Base-by-base conservation (phyloP, 2,888 invertebrate genomes). In the Pachymerium ferrugineum region DNA sequence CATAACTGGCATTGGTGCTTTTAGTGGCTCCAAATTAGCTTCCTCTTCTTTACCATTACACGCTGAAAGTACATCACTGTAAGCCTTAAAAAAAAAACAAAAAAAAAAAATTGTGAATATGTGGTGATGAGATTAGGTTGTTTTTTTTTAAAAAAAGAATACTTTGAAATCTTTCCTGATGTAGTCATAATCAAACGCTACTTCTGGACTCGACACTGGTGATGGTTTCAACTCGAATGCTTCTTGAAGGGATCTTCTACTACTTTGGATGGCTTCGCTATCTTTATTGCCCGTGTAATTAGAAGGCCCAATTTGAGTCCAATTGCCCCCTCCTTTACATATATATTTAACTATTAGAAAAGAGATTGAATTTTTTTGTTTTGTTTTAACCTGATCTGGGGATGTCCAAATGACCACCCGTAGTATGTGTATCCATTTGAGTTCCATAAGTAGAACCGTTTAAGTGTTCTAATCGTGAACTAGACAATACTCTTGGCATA, bases 381-480 rank as follows among this genome's bases (percentile, higher is more conserved):
- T 28, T 29, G 54, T 0, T 42, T 19, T 74, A 75, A 33, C 76
- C 76, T 47, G 30, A 6, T 67, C 86, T 86, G 69, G 90, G 90
- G 77, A 90, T 86, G 78, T 88, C 87, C 75, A 90, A 83, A 79
- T 88, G 89, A 33, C 89, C 89, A 22, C 88, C 88, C 74, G 86
- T 84, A 33, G 88, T 87, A 79, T 89, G 91, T 16, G 76, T 38
- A 8, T 75, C 75, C 29, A 92, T 92, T n/a, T n/a, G n/a, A 76
- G 90, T 88, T 76, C 92, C 92, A 81, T 90, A 90, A 29, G 62
- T 47, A 6, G 19, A 69, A 10, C 74, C 74, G 25, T 42, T 47
- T 30, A 74, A 30, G 82, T 93, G 93, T 77, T 91, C 89, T 38
- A 93, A 86, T 75, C 92, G 88, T 77, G 88, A 89, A 80, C 92